Percentiles rank a stretch among this genome's conserved stretches.
Evolutionary conservation across 2,797 vertebrate genomes (phyloP).

Genomic region (Petrocephalus schoutedeni): DNA sequence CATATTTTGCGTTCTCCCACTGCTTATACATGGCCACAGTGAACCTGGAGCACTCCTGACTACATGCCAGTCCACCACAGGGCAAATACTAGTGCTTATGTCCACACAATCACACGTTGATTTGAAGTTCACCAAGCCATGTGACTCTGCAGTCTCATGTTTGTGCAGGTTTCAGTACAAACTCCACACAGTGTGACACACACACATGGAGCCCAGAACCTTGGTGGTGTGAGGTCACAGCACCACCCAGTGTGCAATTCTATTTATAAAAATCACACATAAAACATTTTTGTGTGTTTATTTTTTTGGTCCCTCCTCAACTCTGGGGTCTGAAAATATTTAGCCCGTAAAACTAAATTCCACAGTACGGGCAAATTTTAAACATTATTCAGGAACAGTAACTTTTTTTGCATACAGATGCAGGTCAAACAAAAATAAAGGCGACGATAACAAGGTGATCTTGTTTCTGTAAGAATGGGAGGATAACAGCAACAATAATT

Average conservation of each 20-base stretch:
- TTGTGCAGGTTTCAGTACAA: background rate
- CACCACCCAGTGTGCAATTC: background rate
- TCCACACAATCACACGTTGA: background rate
- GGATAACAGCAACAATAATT: background rate
- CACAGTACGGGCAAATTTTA: background rate
- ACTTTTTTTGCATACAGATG: background rate
- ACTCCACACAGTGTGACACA: background rate
- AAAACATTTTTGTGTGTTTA: background rate
- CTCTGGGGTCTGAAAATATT: background rate
- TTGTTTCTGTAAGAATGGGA: background rate
- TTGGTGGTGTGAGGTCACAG: background rate
- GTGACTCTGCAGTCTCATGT: background rate
- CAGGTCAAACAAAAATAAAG: background rate
- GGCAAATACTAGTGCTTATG: background rate
- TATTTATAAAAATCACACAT: background rate
- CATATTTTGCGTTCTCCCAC: too few relatives aligned
- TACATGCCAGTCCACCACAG: background rate
- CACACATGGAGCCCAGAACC: background rate
- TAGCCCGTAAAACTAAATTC: background rate
- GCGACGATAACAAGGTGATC: background rate
- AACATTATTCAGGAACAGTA: background rate
- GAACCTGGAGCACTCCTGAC: background rate
- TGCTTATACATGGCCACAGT: background rate
- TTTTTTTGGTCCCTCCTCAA: background rate
- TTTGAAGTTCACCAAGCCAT: background rate